Conservation (phyloP, 2,888 invertebrate species). For the Papilio protenor region DNA sequence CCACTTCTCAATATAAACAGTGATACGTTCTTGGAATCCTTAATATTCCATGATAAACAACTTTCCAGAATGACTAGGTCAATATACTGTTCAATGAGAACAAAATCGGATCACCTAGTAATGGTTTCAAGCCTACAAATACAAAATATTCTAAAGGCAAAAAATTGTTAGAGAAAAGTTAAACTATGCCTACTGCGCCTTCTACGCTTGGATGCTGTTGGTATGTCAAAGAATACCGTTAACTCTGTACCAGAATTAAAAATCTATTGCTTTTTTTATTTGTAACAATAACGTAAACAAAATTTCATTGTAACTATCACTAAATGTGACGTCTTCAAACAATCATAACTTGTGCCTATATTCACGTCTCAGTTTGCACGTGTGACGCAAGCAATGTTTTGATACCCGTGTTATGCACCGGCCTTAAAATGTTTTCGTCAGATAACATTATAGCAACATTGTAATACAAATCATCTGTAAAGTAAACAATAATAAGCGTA, state of each 20-base stretch:
- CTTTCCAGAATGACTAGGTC: not conserved
- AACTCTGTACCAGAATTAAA: too few relatives aligned
- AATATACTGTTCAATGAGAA: not conserved
- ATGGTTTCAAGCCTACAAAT: too few relatives aligned
- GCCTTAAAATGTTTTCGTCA: slow-evolving; percentile 24
- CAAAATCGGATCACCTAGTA: not conserved
- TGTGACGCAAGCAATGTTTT: slow-evolving; percentile 22
- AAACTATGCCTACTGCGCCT: too few relatives aligned
- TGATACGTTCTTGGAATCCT: slow-evolving; percentile 1
- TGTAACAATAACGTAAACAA: not conserved
- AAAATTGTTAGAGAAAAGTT: too few relatives aligned
- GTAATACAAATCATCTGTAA: not conserved
- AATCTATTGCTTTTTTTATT: not conserved
- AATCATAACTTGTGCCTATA: not conserved
- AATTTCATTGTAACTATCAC: not conserved
- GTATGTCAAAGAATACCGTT: too few relatives aligned
- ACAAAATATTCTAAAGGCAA: too few relatives aligned
- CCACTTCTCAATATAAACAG: not conserved
- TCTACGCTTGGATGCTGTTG: too few relatives aligned
- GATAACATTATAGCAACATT: slow-evolving; percentile 34
- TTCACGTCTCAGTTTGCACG: not conserved
- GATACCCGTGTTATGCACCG: not conserved
- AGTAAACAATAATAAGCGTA: not conserved
- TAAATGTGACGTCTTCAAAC: not conserved
- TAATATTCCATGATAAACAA: not conserved